Conservation (phyloP, 2,797 vertebrate species). For the Coccyzus lansbergi region DNA sequence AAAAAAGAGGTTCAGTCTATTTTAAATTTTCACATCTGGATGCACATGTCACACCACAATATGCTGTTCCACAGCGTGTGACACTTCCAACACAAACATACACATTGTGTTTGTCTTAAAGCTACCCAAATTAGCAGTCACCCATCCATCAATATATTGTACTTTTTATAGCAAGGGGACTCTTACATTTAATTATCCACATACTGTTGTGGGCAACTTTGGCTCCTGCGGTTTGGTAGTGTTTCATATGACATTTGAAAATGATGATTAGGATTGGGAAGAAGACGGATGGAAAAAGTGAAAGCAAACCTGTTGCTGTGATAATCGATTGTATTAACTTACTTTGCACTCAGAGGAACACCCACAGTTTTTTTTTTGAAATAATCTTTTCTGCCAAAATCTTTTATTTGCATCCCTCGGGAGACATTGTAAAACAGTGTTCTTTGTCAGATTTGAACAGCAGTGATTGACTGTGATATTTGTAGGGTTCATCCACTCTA, state of each 20-base stretch:
- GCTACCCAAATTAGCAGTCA: slow-evolving; percentile 25
- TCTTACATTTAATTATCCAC: slow-evolving; percentile 2
- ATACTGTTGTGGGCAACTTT: neutral
- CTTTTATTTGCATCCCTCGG: neutral
- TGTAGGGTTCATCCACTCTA: neutral
- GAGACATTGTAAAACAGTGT: neutral
- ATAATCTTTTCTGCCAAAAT: neutral
- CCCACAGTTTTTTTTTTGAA: neutral
- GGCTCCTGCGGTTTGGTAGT: neutral
- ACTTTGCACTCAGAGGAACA: neutral
- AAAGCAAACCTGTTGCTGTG: neutral
- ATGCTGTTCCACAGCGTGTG: neutral
- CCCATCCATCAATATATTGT: neutral
- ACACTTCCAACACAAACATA: slow-evolving; percentile 4
- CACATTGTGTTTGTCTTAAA: slow-evolving; percentile 11
- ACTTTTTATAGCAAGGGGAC: neutral
- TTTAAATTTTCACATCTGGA: slow-evolving; percentile 56
- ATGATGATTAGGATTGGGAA: neutral
- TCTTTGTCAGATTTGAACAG: neutral
- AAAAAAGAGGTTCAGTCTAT: neutral
- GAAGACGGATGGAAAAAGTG: neutral
- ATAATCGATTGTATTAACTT: neutral
- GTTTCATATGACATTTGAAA: neutral
- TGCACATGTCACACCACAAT: slow-evolving; percentile 13
- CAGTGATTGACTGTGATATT: slow-evolving; percentile 20